Evolutionary conservation across 2,113 vertebrate genomes (phyloP).

Genomic region (Saguinus midas): DNA sequence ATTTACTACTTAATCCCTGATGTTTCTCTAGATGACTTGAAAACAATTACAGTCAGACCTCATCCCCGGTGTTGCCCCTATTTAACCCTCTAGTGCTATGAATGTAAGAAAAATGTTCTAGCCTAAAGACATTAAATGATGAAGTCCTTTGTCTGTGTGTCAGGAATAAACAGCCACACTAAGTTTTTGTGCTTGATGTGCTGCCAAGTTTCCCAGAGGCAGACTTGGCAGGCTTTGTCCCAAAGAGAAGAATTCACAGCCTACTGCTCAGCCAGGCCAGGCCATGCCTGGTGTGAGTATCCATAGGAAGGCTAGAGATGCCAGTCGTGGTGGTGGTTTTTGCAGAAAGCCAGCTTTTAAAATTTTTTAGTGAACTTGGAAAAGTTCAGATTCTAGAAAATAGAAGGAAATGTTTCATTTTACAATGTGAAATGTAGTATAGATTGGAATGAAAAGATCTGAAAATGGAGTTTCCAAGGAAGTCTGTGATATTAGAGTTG

Average conservation of each 20-base stretch:
- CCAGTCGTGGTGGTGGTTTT: background rate
- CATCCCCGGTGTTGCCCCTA: background rate
- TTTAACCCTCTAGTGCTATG: background rate
- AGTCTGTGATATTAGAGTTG: background rate
- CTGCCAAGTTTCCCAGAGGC: conserved; percentile 11
- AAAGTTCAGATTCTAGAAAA: conserved; percentile 15
- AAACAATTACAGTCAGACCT: background rate
- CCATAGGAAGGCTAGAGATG: background rate
- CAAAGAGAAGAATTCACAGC: background rate
- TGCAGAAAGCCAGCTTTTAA: background rate
- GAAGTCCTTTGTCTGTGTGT: background rate
- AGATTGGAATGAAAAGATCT: background rate
- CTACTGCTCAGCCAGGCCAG: background rate
- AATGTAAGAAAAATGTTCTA: background rate
- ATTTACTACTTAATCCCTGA: background rate
- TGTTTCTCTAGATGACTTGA: background rate
- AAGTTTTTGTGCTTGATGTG: background rate
- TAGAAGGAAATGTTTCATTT: conserved; percentile 23
- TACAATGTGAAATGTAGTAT: background rate
- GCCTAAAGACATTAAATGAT: background rate
- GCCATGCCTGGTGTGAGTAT: background rate
- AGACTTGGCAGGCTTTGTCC: background rate
- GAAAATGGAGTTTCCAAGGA: background rate
- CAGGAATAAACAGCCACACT: background rate
- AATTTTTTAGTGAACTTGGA: background rate